A percentile compares a stretch with the other conserved stretches of the same genome.
phyloP scores from a whole-genome alignment of 2,888 invertebrate species.

The Papilio protenor region DNA sequence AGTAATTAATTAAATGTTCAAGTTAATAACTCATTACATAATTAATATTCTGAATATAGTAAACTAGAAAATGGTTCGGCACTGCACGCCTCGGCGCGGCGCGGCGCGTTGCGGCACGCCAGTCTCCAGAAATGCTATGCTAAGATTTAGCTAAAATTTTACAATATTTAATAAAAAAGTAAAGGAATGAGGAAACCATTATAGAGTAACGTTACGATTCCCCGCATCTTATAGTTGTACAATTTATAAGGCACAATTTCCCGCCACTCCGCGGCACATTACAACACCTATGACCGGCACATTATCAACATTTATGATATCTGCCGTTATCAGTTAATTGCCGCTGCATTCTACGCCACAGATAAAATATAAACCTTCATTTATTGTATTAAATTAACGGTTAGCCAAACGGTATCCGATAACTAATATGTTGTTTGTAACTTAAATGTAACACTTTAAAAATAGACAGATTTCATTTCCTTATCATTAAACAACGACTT shows the following conservation, averaged over 20 bases:
- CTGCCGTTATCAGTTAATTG: conserved; percentile 38
- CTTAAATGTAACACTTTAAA: not conserved
- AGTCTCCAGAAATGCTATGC: too few relatives aligned
- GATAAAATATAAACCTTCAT: conserved; percentile 14
- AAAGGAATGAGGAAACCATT: not conserved
- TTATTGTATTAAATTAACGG: conserved; percentile 11
- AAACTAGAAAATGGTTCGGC: too few relatives aligned
- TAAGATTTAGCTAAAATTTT: too few relatives aligned
- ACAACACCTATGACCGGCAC: conserved; percentile 26
- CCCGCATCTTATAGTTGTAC: conserved; percentile 1
- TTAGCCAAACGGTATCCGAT: conserved; percentile 2
- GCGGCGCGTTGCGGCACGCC: too few relatives aligned
- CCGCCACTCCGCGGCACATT: conserved; percentile 17
- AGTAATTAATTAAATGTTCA: not conserved
- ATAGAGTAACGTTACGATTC: not conserved
- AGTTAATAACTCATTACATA: not conserved
- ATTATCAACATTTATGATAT: conserved; percentile 33
- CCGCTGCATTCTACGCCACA: conserved; percentile 19
- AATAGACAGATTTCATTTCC: not conserved
- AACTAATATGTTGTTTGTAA: not conserved
- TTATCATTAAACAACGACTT: conserved; percentile 13
- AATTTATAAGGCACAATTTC: conserved; percentile 25
- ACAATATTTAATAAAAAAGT: not conserved
- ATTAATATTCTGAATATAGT: not conserved
- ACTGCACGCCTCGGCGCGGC: too few relatives aligned